Evolutionary conservation across 2,888 invertebrate species (phyloP).

Genomic region (Scrobipalpa atriplicella): DNA sequence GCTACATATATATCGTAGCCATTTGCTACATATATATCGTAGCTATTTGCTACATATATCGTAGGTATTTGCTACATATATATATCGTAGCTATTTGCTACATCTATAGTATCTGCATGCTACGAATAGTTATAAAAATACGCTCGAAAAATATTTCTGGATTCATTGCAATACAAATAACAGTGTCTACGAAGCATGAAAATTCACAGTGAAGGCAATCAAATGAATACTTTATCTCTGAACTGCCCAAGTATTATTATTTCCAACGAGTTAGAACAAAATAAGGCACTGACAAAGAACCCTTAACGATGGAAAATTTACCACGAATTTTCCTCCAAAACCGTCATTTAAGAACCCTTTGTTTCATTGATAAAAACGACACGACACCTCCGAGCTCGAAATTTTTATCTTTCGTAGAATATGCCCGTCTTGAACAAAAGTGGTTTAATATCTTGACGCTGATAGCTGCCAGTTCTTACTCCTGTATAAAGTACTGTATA

Average conservation of each 20-base stretch:
- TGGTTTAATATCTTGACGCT: constrained; percentile 50
- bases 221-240: constrained; percentile 7
- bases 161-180: constrained; percentile 21
- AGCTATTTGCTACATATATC: too few species aligned
- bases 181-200: constrained; percentile 16
- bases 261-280: constrained; percentile 65
- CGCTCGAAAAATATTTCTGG: neutral
- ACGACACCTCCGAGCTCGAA: constrained; percentile 68
- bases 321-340: constrained; percentile 80
- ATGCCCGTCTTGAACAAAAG: constrained; percentile 67
- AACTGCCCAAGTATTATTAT: constrained; percentile 8
- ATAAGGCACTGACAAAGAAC: constrained; percentile 75
- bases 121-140: constrained; percentile 11
- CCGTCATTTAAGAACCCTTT: constrained; percentile 80
- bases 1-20: too few species aligned
- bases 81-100: too few species aligned
- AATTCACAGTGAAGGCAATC: constrained; percentile 12
- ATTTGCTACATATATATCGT: too few species aligned
- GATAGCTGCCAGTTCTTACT: constrained; percentile 48
- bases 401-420: constrained; percentile 75
- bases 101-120: too few species aligned
- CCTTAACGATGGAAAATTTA: constrained; percentile 76
- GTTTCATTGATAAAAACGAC: constrained; percentile 79
- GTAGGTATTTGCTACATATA: too few species aligned
- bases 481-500: neutral